Base-by-base conservation (phyloP, 2,113 vertebrate genomes). In the Hyaena hyaena region DNA sequence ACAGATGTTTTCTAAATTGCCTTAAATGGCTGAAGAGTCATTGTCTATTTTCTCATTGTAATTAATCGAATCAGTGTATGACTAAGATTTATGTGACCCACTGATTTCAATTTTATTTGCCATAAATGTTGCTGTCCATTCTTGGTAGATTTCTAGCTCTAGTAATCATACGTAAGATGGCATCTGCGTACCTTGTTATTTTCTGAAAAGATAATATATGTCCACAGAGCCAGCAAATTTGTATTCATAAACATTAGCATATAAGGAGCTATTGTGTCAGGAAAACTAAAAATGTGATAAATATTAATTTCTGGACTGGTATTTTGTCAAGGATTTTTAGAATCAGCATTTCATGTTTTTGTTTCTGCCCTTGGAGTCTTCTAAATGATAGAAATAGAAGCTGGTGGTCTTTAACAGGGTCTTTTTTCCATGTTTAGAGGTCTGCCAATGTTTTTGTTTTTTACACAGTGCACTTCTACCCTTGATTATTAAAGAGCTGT, bases 221-320 rank as follows among this genome's bases (percentile, higher is more conserved):
- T 91, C 95, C 93, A 77, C 76, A 87, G 88, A 90, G 79, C 97
- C 65, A 68, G 93, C 88, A 97, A 85, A 97, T 98, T 90, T 98
- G 86, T 98, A 95, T 98, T 98, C 97, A 98, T 97, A 95, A 98
- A 98, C 97, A 94, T 96, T 88, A 98, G 98, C 96, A 97, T 96
- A 55, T 93, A 97, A 98, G 95, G 94, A 97, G 93, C 76, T 96
- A 93, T 94, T 97, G 93, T 97, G 97, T 97, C 98, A 95, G 63
- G 73, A 98, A 97, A 96, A 96, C 85, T 90, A 97, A 98, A 98
- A 97, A 92, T 98, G 88, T 97, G 94, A 97, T 98, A 98, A 98
- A 98, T 98, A 98, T 98, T 98, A 97, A 98, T 98, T 98, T 97
- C 92, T 94, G 92, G 61, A 55, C 61, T 92, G 58, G 26, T 97